Evolutionary conservation across 1,140 invertebrate genomes (phyloP), one percentile per base, ranked within the genome.

Genomic region (Aleiodes sp.): DNA sequence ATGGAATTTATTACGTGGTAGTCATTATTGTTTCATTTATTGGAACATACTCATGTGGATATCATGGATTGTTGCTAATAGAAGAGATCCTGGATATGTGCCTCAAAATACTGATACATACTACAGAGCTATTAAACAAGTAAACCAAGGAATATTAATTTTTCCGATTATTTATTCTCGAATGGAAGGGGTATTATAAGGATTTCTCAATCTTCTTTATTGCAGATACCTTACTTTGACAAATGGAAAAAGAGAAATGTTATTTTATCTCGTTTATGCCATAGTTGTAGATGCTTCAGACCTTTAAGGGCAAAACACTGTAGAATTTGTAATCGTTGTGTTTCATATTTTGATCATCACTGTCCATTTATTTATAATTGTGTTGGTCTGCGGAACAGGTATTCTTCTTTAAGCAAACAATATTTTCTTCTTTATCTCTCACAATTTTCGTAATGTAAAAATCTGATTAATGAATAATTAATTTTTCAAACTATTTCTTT

Each of bases 341-440:
- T 97, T 1, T 91, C 92, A 0, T 94, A 96, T 79, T 97, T 97
- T 76, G 96, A 98, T 80, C 96, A 98, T 83, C 96, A 98, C 76
- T 98, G 96, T 80, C 95, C 95, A 0, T 98, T 96, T 78, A 96
- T 98, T 73, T 95, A 96, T 81, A 97, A 97, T 79, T 98, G 96
- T 82, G 94, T 98, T 8, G 94, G 94, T 2, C 83, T 95, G 16
- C 88, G 90, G 41, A 96, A 96, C 80, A 88, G 93, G 88, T 88
- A 76, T 71, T 52, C 26, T 52, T n/a, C n/a, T n/a, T n/a, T n/a
- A n/a, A n/a, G n/a, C 16, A n/a, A 46, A 46, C 21, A 52, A 52
- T 52, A 24, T 16, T 16, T 24, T 26, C 21, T 24, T 16, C 12
- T 52, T 4, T 52, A 21, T 24, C 26, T 19, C 4, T 2, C 16